Conservation (phyloP, 2,113 vertebrate genomes). For the Lycocorax pyrrhopterus region DNA sequence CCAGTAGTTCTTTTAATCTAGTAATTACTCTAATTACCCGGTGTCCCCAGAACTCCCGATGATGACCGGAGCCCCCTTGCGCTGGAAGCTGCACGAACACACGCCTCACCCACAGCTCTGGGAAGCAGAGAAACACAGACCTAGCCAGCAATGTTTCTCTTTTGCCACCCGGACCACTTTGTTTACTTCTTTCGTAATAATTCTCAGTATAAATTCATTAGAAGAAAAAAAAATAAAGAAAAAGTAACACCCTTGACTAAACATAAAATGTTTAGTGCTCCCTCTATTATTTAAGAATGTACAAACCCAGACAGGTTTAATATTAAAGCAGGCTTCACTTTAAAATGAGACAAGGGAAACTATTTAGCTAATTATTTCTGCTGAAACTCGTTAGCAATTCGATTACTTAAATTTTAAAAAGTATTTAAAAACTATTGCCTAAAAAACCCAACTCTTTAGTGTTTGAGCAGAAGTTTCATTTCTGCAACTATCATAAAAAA, state of each 20-base stretch:
- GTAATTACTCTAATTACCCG: neutral
- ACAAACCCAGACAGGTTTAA: neutral
- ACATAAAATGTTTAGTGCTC: neutral
- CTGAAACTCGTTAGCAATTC: neutral
- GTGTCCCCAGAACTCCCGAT: neutral
- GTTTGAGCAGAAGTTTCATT: neutral
- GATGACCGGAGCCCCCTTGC: conserved; percentile 3
- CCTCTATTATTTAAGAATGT: neutral
- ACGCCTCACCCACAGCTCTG: neutral
- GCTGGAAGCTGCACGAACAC: neutral
- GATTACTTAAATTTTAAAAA: neutral
- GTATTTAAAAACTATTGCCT: neutral
- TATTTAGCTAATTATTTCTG: neutral
- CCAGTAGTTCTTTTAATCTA: neutral
- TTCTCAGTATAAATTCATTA: neutral
- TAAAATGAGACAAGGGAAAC: neutral
- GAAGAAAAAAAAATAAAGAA: neutral
- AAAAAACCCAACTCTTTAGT: neutral
- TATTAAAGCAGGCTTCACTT: neutral
- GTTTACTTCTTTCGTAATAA: neutral
- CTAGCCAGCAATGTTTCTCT: neutral
- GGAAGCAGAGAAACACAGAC: neutral
- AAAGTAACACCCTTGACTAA: neutral
- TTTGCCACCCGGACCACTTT: neutral
- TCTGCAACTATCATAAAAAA: neutral